Evolutionary conservation across 2,888 invertebrate genomes (phyloP).

Genomic region (Tiliacea aurago): DNA sequence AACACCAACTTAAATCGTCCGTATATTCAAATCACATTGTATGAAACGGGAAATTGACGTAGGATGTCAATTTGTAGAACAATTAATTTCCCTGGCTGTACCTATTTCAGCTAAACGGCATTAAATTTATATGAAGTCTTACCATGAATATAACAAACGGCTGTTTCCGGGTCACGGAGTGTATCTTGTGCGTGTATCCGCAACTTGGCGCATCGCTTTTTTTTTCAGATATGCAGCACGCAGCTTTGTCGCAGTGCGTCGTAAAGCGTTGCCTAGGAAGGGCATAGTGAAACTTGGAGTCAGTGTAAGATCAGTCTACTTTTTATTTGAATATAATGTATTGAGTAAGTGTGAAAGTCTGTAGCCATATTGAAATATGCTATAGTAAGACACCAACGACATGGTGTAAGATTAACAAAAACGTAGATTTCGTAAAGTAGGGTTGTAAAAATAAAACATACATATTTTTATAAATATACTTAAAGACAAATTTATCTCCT

Average conservation of each 20-base stretch:
- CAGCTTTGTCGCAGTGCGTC: constrained; percentile 37
- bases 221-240: constrained; percentile 16
- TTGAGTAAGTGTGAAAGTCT: background rate
- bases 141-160: constrained; percentile 6
- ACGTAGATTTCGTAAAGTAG: background rate
- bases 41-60: background rate
- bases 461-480: too few species aligned
- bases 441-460: too few species aligned
- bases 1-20: too few species aligned
- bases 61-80: background rate
- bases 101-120: background rate
- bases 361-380: background rate
- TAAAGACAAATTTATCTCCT: too few species aligned
- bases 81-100: background rate
- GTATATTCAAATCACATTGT: too few species aligned
- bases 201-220: constrained; percentile 12
- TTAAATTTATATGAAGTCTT: background rate
- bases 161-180: background rate
- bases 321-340: background rate
- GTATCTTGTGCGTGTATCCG: constrained; percentile 18
- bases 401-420: background rate
- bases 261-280: background rate
- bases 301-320: background rate
- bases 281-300: too few species aligned
- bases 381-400: background rate